Percentiles rank a stretch among this genome's conserved stretches.
Conservation (phyloP, 2,797 vertebrate genomes). For the Pseudochaenichthys georgianus region DNA sequence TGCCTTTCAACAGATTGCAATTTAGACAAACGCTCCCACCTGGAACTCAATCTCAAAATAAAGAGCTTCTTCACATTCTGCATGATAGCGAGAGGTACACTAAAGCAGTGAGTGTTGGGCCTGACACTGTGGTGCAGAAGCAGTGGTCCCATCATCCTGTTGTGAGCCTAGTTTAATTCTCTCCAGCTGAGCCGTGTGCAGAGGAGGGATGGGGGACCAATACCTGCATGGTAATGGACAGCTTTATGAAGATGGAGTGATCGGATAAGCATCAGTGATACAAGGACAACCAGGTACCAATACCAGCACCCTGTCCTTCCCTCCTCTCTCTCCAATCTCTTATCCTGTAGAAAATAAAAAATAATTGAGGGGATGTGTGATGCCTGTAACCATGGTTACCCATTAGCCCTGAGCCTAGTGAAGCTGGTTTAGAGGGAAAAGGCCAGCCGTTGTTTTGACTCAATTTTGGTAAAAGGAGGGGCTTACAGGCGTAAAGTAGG, state of each 20-base stretch:
- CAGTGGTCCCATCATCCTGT: conserved; percentile 23
- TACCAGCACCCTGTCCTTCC: conserved; percentile 38
- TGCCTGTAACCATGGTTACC: conserved; percentile 83
- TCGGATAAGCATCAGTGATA: conserved; percentile 75
- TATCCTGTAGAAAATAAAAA: conserved; percentile 34
- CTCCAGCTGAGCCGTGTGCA: conserved; percentile 56
- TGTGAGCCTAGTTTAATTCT: conserved; percentile 51
- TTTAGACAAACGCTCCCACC: conserved; percentile 29
- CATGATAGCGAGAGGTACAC: neutral
- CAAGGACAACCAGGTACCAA: conserved; percentile 70
- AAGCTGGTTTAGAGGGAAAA: conserved; percentile 75
- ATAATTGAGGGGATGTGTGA: conserved; percentile 72
- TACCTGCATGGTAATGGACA: conserved; percentile 64
- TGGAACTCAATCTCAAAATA: conserved; percentile 23
- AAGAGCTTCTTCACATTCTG: conserved; percentile 17
- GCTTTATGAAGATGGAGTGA: conserved; percentile 80
- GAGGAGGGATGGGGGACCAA: conserved; percentile 53
- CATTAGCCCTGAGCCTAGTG: conserved; percentile 74
- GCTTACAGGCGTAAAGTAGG: conserved; percentile 66
- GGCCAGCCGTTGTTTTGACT: conserved; percentile 74
- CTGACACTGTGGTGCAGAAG: conserved; percentile 25
- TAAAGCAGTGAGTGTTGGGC: conserved; percentile 13
- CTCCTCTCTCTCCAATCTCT: conserved; percentile 36
- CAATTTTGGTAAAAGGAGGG: conserved; percentile 68
- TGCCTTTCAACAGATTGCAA: conserved; percentile 35